These are phyloP conservation scores for Climacteris rufus DNA, from an alignment of 2,113 vertebrate genomes.

Conservation along the genomic window DNA sequence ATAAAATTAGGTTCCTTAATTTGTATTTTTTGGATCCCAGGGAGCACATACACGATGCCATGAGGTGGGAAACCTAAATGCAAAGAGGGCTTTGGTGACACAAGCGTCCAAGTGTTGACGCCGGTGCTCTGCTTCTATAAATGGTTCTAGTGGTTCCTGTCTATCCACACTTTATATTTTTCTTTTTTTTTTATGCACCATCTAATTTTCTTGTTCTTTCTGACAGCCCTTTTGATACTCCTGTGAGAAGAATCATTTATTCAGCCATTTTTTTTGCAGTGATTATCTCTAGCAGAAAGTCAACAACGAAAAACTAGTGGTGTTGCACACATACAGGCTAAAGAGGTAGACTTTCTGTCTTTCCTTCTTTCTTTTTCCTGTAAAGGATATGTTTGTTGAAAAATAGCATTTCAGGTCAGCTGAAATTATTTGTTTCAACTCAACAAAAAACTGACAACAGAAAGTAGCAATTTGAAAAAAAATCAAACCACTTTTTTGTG, in stretches of 20 bases:
- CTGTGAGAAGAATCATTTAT: neutral
- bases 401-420: neutral
- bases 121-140: neutral
- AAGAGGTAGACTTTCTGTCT: neutral
- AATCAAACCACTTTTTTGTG: neutral
- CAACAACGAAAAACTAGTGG: neutral
- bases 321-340: neutral
- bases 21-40: neutral
- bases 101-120: accelerated
- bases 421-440: neutral
- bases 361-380: neutral
- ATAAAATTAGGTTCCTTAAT: neutral
- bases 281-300: neutral
- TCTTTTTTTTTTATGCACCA: neutral
- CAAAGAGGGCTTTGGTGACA: accelerated
- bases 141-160: neutral
- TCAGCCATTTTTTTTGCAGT: neutral
- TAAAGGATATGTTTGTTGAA: neutral
- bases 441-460: neutral
- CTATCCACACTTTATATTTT: neutral
- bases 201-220: neutral
- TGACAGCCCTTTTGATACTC: neutral
- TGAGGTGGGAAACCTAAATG: neutral
- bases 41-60: accelerated
- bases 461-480: neutral